A percentile compares a stretch with the other conserved stretches of the same genome.
phyloP scores from a whole-genome alignment of 2,888 invertebrate genomes.

The Gymnocheta viridis region DNA sequence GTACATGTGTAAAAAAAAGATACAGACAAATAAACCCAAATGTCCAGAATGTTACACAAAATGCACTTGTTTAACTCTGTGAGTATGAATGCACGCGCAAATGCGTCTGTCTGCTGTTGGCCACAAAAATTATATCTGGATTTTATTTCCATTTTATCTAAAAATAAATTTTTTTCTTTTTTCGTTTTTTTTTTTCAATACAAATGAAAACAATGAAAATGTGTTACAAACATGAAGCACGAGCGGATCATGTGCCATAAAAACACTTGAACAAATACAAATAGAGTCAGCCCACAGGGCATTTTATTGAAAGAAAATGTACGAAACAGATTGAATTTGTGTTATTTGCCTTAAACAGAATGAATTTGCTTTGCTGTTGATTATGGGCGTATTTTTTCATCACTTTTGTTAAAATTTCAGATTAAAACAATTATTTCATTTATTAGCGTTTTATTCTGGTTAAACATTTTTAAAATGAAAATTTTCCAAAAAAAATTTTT shows the following conservation, averaged over 20 bases:
- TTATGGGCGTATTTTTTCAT: neutral
- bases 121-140: neutral
- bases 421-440: neutral
- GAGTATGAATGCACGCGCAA: neutral
- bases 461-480: neutral
- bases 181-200: neutral
- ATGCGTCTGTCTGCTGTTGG: constrained; percentile 18
- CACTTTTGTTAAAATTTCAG: neutral
- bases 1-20: neutral
- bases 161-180: constrained; percentile 25
- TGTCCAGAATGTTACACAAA: constrained; percentile 45
- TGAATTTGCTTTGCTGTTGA: neutral
- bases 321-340: neutral
- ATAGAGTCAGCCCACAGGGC: neutral
- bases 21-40: neutral
- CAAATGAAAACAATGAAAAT: constrained; percentile 52
- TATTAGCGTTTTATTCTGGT: neutral
- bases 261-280: constrained; percentile 35
- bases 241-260: constrained; percentile 34
- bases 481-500: neutral
- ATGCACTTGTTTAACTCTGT: constrained; percentile 38
- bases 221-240: constrained; percentile 59
- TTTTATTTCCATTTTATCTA: constrained; percentile 42
- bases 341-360: neutral
- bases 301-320: constrained; percentile 8